These are phyloP conservation scores for Tetragonula carbonaria DNA, from an alignment of 2,888 invertebrate species.

Conservation along the genomic window DNA sequence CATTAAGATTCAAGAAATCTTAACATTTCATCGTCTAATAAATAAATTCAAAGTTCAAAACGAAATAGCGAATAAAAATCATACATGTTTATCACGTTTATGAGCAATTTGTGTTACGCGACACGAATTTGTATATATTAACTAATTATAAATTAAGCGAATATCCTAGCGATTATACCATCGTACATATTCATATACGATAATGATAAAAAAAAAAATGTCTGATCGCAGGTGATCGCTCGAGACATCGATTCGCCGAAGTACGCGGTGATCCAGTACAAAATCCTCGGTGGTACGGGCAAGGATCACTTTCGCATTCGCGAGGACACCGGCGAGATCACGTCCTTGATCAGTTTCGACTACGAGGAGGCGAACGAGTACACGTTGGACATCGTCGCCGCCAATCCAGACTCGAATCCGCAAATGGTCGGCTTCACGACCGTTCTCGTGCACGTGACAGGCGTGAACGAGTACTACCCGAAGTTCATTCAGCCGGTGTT, in stretches of 20 bases:
- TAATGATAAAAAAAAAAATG: no score
- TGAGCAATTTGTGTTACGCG: no score
- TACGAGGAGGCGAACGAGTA: constrained; percentile 93
- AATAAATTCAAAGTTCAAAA: no score
- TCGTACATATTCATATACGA: no score
- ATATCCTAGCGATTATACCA: no score
- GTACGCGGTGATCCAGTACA: constrained; percentile 94
- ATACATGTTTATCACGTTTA: no score
- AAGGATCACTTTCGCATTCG: constrained; percentile 92
- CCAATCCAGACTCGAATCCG: constrained; percentile 91
- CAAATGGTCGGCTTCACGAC: constrained; percentile 91
- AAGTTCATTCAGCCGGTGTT: constrained; percentile 95
- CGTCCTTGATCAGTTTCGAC: constrained; percentile 91
- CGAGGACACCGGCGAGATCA: constrained; percentile 90
- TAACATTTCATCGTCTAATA: no score
- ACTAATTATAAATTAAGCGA: no score
- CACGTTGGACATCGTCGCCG: constrained; percentile 91
- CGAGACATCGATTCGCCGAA: constrained; percentile 94
- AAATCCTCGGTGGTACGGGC: constrained; percentile 91
- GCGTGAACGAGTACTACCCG: constrained; percentile 95
- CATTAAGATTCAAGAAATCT: no score
- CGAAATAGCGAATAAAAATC: no score
- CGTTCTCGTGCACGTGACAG: constrained; percentile 91
- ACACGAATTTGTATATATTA: no score
- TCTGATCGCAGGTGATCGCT: constrained; percentile 86